Base-by-base conservation (phyloP, 1,140 invertebrate genomes). In the Pinna nobilis region DNA sequence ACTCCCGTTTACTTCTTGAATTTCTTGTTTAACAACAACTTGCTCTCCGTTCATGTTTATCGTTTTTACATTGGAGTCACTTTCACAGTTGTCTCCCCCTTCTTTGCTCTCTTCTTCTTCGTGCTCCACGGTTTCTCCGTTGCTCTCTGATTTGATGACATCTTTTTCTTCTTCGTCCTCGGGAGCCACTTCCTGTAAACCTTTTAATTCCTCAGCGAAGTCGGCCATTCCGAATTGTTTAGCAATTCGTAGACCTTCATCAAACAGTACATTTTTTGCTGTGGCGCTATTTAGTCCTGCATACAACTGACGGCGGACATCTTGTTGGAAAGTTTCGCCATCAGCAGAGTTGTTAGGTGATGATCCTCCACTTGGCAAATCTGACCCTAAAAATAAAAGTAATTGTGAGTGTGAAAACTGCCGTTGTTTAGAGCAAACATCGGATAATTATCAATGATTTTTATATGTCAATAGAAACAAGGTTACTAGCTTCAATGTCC, bases 211-310 rank as follows among this genome's bases (percentile, higher is more conserved):
- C 60, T 82, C 63, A 9, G 85, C 87, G 70, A 88, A 87, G 41
- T 86, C 87, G 3, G 81, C 77, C 77, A 88, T 83, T n/a, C 87
- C 87, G 50, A 87, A 88, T 67, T 88, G 87, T 55, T 86, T 84
- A 3, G 87, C 87, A 70, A 88, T 87, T 35, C 86, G 70, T 30
- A 88, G 70, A 15, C 87, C 87, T 74, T 87, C 87, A 57, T 88
- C 87, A 77, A 88, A 86, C 6, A 88, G 70, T 4, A 85, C 82
- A 15, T 86, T 84, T 32, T 76, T 70, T 11, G 73, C 68, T 49
- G 75, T 74, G 25, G 74, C 11, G 68, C 63, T 33, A 69, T 72
- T 57, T 64, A 66, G 30, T 70, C 71, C 50, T 20, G 53, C 68
- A 18, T 69, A 63, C 15, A 70, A 49, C 32, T 75, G 73, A 39